A percentile compares a stretch with the other conserved stretches of the same genome.
These are phyloP conservation scores for Spea multiplicata DNA, from an alignment of 2,113 vertebrate species.

Conservation along the genomic window DNA sequence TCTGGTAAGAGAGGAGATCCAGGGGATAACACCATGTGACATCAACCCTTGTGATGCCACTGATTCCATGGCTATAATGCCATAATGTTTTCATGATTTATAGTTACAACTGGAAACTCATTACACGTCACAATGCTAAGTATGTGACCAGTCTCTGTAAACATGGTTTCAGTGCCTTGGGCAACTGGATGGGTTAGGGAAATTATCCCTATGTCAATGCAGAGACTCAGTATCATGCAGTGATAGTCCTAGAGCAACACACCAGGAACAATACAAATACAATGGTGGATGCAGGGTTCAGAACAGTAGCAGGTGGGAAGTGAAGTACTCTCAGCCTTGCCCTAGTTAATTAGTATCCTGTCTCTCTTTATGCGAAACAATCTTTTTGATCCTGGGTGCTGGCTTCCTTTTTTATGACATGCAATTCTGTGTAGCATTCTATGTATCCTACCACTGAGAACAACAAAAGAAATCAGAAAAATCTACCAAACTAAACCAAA, in stretches of 20 bases:
- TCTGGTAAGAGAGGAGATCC: too few relatives aligned
- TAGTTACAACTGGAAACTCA: not conserved
- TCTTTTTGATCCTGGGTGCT: too few relatives aligned
- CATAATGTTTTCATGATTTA: not conserved
- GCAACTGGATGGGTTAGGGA: slow-evolving; percentile 13
- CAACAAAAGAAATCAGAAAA: too few relatives aligned
- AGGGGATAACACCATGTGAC: too few relatives aligned
- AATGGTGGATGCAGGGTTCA: slow-evolving; percentile 1
- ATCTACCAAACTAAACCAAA: too few relatives aligned
- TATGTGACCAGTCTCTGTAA: not conserved
- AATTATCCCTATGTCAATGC: slow-evolving; percentile 11
- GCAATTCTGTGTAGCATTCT: too few relatives aligned
- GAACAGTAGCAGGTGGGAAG: slow-evolving; percentile 27
- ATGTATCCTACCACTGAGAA: too few relatives aligned
- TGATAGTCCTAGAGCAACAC: slow-evolving; percentile 28
- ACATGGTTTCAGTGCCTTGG: slow-evolving; percentile 22
- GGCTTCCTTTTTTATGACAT: too few relatives aligned
- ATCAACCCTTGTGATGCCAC: too few relatives aligned
- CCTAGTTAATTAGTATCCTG: slow-evolving; percentile 26
- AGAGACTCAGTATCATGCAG: slow-evolving; percentile 2
- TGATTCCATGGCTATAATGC: too few relatives aligned
- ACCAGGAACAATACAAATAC: slow-evolving; percentile 28
- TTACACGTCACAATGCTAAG: slow-evolving; percentile 2
- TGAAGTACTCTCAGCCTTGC: not conserved
- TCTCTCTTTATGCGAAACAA: not conserved